Percentiles rank a stretch among this genome's conserved stretches.
phyloP scores from a whole-genome alignment of 2,113 vertebrate genomes.

The Morone saxatilis region DNA sequence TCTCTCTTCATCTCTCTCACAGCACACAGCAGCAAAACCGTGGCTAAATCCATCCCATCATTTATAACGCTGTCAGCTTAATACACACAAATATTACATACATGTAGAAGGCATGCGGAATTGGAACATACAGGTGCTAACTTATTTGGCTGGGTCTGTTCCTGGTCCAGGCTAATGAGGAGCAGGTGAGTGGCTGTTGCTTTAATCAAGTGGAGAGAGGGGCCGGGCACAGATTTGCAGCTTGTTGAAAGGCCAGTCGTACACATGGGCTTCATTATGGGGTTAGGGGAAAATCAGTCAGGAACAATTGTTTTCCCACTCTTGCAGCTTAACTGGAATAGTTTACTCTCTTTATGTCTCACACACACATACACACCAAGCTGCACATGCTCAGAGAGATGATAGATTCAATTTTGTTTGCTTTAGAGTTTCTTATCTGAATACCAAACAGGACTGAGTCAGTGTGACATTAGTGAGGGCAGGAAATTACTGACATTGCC shows the following conservation, averaged over 20 bases:
- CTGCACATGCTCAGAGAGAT: constrained; percentile 43
- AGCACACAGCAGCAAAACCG: constrained; percentile 46
- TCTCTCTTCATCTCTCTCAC: constrained; percentile 68
- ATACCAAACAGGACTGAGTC: constrained; percentile 19
- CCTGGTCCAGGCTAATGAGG: constrained; percentile 83
- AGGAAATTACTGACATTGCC: constrained; percentile 17
- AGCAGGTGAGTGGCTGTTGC: constrained; percentile 84
- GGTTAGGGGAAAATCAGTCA: constrained; percentile 86
- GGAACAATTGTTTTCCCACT: constrained; percentile 88
- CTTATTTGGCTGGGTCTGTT: constrained; percentile 82
- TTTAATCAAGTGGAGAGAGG: constrained; percentile 86
- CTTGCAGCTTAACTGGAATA: constrained; percentile 78
- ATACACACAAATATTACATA: constrained; percentile 82
- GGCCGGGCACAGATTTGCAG: constrained; percentile 82
- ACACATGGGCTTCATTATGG: constrained; percentile 88
- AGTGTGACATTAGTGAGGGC: constrained; percentile 27
- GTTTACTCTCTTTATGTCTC: constrained; percentile 57
- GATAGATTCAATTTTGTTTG: constrained; percentile 66
- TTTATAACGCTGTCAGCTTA: constrained; percentile 83
- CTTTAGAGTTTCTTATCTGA: constrained; percentile 13
- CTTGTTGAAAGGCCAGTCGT: constrained; percentile 84
- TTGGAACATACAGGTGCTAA: constrained; percentile 88
- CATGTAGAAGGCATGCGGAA: constrained; percentile 79
- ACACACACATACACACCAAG: constrained; percentile 10
- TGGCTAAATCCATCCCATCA: constrained; percentile 66